Conservation (phyloP, 1,140 invertebrate genomes). For the Teleogryllus occipitalis region DNA sequence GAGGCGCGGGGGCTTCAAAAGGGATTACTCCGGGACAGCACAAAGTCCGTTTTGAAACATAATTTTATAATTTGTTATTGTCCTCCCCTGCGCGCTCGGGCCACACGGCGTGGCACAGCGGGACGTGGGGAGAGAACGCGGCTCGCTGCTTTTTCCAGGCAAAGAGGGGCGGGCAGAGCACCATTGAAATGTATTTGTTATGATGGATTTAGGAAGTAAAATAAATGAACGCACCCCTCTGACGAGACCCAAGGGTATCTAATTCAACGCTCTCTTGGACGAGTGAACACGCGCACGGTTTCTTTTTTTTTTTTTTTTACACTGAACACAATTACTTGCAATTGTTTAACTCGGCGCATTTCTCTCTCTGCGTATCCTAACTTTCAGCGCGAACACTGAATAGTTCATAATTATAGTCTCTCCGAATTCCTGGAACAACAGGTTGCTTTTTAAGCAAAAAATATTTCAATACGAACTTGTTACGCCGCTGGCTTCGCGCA, state of each 20-base stretch:
- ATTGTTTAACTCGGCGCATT: neutral
- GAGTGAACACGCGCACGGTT: neutral
- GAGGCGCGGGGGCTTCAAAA: neutral
- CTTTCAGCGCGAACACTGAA: neutral
- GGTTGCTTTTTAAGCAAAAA: too few relatives aligned
- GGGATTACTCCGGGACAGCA: neutral
- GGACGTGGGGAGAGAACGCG: too few relatives aligned
- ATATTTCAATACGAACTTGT: too few relatives aligned
- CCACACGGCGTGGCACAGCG: neutral
- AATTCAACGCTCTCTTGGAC: neutral
- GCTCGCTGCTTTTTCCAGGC: neutral
- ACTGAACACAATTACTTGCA: neutral
- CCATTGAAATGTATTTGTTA: neutral
- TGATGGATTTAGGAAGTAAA: neutral
- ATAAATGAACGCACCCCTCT: neutral
- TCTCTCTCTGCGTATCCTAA: neutral
- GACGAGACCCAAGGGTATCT: neutral
- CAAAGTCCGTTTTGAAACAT: neutral
- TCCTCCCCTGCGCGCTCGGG: neutral
- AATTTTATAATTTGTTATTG: constrained; percentile 6
- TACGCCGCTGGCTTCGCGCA: too few relatives aligned
- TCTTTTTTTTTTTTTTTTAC: neutral
- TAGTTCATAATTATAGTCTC: neutral
- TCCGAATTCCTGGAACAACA: too few relatives aligned
- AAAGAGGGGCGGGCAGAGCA: neutral